Percentiles rank a stretch among this genome's conserved stretches.
phyloP scores from a whole-genome alignment of 2,113 vertebrate species.

The Furnarius figulus region DNA sequence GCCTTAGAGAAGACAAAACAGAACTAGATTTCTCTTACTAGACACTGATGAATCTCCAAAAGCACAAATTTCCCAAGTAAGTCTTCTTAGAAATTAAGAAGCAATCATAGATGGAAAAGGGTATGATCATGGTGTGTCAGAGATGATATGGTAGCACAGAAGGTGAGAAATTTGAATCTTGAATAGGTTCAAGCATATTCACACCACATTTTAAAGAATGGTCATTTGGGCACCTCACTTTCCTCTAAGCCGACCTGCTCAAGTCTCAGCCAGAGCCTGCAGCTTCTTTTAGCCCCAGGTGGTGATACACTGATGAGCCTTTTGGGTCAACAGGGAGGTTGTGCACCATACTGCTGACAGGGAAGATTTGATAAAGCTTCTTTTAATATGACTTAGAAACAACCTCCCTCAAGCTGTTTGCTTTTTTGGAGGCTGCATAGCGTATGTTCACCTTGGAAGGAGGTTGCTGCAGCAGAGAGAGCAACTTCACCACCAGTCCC shows the following conservation, averaged over 20 bases:
- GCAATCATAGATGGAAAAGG: neutral
- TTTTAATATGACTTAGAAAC: constrained; percentile 2
- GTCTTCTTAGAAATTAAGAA: neutral
- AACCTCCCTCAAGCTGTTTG: constrained; percentile 16
- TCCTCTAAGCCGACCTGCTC: neutral
- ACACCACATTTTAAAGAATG: neutral
- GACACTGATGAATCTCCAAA: neutral
- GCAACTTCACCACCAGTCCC: constrained; percentile 2
- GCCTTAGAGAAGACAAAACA: neutral
- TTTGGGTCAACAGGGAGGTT: neutral
- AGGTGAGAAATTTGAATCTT: neutral
- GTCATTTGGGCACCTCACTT: neutral
- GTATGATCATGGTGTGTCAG: neutral
- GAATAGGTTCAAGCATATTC: neutral
- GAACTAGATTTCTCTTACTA: neutral
- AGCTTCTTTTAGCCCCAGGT: neutral
- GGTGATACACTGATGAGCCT: neutral
- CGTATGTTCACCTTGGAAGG: constrained; percentile 55
- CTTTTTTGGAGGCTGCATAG: neutral
- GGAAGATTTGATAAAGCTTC: neutral
- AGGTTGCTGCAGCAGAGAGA: constrained; percentile 22
- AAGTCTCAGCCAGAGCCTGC: neutral
- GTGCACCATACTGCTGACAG: neutral
- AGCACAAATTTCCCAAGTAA: neutral
- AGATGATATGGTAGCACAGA: neutral